Base-by-base conservation (phyloP, 1,140 invertebrate genomes). In the Drosophila gunungcola region DNA sequence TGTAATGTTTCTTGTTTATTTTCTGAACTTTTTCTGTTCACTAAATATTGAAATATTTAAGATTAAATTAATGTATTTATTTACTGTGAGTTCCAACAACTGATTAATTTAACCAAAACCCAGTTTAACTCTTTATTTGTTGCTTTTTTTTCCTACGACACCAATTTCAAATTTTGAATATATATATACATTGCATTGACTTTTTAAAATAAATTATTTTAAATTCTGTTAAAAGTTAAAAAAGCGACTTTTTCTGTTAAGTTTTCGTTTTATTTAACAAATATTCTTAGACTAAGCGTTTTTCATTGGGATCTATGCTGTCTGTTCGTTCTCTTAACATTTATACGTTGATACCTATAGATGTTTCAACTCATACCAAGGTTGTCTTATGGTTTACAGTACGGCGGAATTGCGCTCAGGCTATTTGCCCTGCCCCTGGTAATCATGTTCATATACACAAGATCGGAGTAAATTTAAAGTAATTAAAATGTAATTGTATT, bases 261-360 rank as follows among this genome's bases (percentile, higher is more conserved):
- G n/a, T 6, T 63, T 29, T 67, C 21, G 11, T 13, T 67, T 64
- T 64, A 42, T 42, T 64, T 64, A 67, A 67, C 64, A 67, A 12
- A 34, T 64, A 67, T 13, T 6, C 55, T 46, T 58, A 58, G 27
- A 25, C n/a, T 58, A 46, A 10, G 10, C 25, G 10, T 34, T 9
- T 36, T 52, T 52, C 13, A 52, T 52, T 52, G 32, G 49, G 32
- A 52, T 52, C 13, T 52, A 52, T 36, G 29, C 29, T 36, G 49
- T 52, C 49, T 36, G 13, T 36, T 21, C 36, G 13, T 51, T 16
- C 38, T 16, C 38, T 43, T 42, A 56, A 56, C 38, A 42, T 51
- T 34, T 51, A 41, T 42, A 43, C 10, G 38, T 36, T 39, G 21
- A 39, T 41, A 51, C 29, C 29, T 52, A 36, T 21, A 51, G 48